Evolutionary conservation across 2,797 vertebrate species (phyloP).

Genomic region (Limnodromus scolopaceus): DNA sequence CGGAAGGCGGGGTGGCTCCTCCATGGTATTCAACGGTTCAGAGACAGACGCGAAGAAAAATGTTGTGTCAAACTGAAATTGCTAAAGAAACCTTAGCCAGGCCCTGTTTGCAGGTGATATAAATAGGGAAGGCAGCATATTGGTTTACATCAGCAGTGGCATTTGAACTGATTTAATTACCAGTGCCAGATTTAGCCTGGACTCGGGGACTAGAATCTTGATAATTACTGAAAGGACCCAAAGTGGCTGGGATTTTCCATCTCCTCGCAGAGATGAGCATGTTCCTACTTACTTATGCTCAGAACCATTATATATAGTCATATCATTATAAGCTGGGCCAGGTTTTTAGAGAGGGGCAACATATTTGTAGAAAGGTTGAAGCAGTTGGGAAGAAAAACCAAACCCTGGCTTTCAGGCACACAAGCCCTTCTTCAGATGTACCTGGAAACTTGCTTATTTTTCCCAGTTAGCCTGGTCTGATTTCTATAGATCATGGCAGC

Average conservation of each 20-base stretch:
- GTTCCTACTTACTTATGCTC: conserved; percentile 63
- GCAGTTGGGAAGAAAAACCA: neutral
- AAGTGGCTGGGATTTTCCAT: conserved; percentile 67
- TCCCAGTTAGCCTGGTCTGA: neutral
- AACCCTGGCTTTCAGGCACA: neutral
- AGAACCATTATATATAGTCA: conserved; percentile 62
- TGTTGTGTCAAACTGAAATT: conserved; percentile 72
- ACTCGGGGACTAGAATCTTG: conserved; percentile 70
- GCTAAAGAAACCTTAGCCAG: conserved; percentile 72
- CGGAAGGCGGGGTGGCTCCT: conserved; percentile 40
- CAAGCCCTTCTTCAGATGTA: neutral
- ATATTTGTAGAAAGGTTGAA: conserved; percentile 53
- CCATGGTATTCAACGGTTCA: conserved; percentile 65
- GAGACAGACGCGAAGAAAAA: conserved; percentile 73
- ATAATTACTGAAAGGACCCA: conserved; percentile 71
- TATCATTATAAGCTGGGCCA: conserved; percentile 23
- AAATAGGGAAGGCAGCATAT: conserved; percentile 74
- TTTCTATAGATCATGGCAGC: neutral
- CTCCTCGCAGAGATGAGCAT: conserved; percentile 42
- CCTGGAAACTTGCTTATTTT: conserved; percentile 19
- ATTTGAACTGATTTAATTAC: conserved; percentile 75
- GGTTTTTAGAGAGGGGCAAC: conserved; percentile 33
- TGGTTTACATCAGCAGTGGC: conserved; percentile 72
- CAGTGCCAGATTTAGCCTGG: conserved; percentile 73
- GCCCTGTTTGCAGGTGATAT: conserved; percentile 72